phyloP scores from a whole-genome alignment of 2,888 invertebrate species.

The Patella ulyssiponensis region DNA sequence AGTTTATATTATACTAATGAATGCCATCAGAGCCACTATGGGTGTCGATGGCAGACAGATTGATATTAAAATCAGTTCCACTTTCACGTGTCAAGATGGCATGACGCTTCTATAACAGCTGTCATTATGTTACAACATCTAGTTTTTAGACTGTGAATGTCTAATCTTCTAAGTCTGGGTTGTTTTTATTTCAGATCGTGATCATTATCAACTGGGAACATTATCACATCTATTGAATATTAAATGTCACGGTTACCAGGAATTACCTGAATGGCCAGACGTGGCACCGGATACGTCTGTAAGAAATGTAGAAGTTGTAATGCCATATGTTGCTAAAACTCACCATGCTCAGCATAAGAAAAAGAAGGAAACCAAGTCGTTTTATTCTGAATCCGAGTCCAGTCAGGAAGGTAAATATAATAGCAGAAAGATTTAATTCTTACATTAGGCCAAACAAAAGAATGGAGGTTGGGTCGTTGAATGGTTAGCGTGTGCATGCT shows the following conservation, averaged over 20 bases:
- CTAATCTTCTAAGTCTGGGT: too few species aligned
- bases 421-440: background rate
- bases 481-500: too few species aligned
- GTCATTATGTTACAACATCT: too few species aligned
- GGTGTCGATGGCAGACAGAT: too few species aligned
- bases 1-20: too few species aligned
- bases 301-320: constrained; percentile 78
- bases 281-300: constrained; percentile 82
- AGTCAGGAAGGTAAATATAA: constrained; percentile 36
- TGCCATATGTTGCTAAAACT: constrained; percentile 57
- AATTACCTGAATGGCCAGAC: constrained; percentile 88
- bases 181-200: constrained; percentile 77
- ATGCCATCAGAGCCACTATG: too few species aligned
- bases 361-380: constrained; percentile 73
- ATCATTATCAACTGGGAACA: constrained; percentile 92
- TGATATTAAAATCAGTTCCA: too few species aligned
- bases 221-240: constrained; percentile 94
- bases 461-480: too few species aligned
- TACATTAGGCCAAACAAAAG: too few species aligned
- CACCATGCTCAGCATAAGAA: constrained; percentile 42
- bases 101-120: too few species aligned
- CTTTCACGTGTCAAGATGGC: too few species aligned
- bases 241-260: constrained; percentile 88
- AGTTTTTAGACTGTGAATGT: too few species aligned
- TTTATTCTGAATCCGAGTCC: constrained; percentile 77